Conservation (phyloP, 2,888 invertebrate genomes). For the Eueremaeus valkanovi region DNA sequence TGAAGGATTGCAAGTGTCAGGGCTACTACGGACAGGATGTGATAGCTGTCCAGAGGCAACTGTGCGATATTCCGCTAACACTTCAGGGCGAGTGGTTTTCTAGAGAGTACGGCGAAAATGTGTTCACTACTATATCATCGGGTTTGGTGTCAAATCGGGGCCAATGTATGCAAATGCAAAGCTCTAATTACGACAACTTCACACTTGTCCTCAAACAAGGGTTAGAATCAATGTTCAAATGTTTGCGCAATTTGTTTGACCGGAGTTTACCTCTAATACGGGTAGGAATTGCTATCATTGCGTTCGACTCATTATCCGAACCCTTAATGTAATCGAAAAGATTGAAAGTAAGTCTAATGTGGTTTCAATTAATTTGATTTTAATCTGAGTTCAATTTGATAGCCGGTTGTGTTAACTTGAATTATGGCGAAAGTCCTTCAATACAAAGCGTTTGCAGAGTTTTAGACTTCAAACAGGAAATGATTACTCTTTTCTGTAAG, state of each 20-base stretch:
- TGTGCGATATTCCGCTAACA: slow-evolving; percentile 65
- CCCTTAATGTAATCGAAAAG: slow-evolving; percentile 82
- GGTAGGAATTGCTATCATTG: slow-evolving; percentile 68
- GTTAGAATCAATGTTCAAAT: slow-evolving; percentile 51
- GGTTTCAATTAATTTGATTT: background rate
- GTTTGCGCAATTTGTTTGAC: slow-evolving; percentile 1
- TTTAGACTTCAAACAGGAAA: slow-evolving; percentile 70
- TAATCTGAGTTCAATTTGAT: slow-evolving; percentile 45
- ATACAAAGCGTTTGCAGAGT: slow-evolving; percentile 71
- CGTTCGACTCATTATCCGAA: slow-evolving; percentile 75
- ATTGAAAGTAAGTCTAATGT: slow-evolving; percentile 65
- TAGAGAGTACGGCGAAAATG: slow-evolving; percentile 78
- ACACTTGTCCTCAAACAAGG: slow-evolving; percentile 69
- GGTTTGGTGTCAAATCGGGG: slow-evolving; percentile 70
- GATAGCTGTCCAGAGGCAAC: background rate
- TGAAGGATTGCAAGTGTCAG: background rate
- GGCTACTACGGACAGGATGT: slow-evolving; percentile 21
- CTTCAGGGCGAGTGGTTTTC: slow-evolving; percentile 86
- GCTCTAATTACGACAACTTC: slow-evolving; percentile 72
- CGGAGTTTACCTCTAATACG: background rate
- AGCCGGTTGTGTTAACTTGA: slow-evolving; percentile 71
- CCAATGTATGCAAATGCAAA: slow-evolving; percentile 53
- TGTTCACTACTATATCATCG: slow-evolving; percentile 75
- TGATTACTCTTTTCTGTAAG: slow-evolving; percentile 78
- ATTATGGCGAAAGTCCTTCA: slow-evolving; percentile 61